A percentile compares a stretch with the other conserved stretches of the same genome.
Conservation (phyloP, 1,140 invertebrate genomes). For the Zaprionus africanus region DNA sequence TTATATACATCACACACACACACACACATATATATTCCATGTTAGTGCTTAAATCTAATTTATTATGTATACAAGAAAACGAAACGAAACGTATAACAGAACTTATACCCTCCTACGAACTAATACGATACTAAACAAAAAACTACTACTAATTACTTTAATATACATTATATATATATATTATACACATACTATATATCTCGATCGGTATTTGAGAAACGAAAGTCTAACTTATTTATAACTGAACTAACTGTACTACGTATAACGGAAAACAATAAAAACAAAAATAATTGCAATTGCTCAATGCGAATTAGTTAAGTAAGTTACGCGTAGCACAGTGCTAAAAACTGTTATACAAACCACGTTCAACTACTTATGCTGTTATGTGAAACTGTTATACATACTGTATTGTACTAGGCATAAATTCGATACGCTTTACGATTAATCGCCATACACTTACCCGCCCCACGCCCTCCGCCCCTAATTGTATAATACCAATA, state of each 20-base stretch:
- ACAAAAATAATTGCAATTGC: slow-evolving; percentile 47
- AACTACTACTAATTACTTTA: slow-evolving; percentile 26
- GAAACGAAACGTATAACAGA: slow-evolving; percentile 53
- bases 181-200: slow-evolving; percentile 15
- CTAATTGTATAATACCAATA: background rate
- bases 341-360: slow-evolving; percentile 69
- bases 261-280: slow-evolving; percentile 22
- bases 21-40: slow-evolving; percentile 57
- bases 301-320: slow-evolving; percentile 46
- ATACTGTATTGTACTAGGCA: slow-evolving; percentile 49
- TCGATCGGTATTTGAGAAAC: slow-evolving; percentile 36
- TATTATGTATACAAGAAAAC: slow-evolving; percentile 54
- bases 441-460: slow-evolving; percentile 31
- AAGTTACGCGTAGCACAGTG: slow-evolving; percentile 47
- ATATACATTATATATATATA: slow-evolving; percentile 1
- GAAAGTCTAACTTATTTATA: slow-evolving; percentile 47
- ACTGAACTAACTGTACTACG: slow-evolving; percentile 41
- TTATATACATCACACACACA: slow-evolving; percentile 56
- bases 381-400: slow-evolving; percentile 62
- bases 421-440: slow-evolving; percentile 43
- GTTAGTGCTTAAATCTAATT: slow-evolving; percentile 81
- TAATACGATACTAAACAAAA: slow-evolving; percentile 42
- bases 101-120: slow-evolving; percentile 49
- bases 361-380: slow-evolving; percentile 51
- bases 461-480: background rate